These are phyloP conservation scores for Oryzias melastigma DNA, from an alignment of 2,113 vertebrate genomes.

Conservation along the genomic window DNA sequence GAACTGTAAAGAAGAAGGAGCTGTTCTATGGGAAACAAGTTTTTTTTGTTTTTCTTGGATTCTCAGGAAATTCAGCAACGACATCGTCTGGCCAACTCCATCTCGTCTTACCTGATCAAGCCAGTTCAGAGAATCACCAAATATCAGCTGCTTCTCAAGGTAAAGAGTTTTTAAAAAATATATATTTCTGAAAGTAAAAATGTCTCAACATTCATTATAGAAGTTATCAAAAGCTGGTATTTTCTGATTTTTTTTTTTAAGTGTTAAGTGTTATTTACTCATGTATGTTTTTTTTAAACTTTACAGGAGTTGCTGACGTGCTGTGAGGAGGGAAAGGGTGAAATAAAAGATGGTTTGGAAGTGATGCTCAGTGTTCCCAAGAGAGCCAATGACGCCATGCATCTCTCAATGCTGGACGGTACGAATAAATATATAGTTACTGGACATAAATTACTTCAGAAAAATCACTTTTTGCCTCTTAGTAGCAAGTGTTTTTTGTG, in stretches of 20 bases:
- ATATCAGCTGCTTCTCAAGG: conserved; percentile 97
- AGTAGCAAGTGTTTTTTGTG: conserved; percentile 15
- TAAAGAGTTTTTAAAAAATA: conserved; percentile 39
- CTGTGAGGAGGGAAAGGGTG: conserved; percentile 98
- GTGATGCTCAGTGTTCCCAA: conserved; percentile 99
- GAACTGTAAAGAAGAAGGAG: background rate
- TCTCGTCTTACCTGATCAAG: conserved; percentile 99
- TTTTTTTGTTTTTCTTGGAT: conserved; percentile 4
- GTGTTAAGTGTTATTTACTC: background rate
- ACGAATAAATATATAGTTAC: conserved; percentile 11
- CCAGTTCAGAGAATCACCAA: conserved; percentile 99
- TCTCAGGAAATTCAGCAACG: conserved; percentile 95
- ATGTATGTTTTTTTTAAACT: background rate
- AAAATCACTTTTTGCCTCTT: conserved; percentile 15
- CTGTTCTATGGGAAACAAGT: background rate
- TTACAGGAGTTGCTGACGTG: conserved; percentile 92
- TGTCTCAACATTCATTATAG: background rate
- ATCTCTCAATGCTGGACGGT: conserved; percentile 99
- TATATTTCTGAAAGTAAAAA: background rate
- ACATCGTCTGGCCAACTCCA: conserved; percentile 96
- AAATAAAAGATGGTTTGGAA: conserved; percentile 97
- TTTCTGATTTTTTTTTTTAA: too few species aligned
- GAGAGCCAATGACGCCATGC: conserved; percentile 98
- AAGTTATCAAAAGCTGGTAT: background rate
- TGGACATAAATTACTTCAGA: conserved; percentile 5